Base-by-base conservation (phyloP, 2,888 invertebrate species). In the Eupithecia tripunctaria region DNA sequence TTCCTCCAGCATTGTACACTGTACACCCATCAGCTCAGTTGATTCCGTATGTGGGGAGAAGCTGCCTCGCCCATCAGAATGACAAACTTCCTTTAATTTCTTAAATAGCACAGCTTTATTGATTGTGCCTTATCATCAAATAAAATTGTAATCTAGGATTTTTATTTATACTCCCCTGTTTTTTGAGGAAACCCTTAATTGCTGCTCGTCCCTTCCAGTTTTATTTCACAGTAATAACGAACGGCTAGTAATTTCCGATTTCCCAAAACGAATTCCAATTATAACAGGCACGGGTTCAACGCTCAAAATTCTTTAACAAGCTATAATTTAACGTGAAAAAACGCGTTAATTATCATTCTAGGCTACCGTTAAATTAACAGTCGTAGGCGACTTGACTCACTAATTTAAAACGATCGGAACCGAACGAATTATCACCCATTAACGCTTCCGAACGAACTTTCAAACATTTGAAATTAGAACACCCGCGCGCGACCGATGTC, bases 351-450 rank as follows among this genome's bases (percentile, higher is more conserved):
- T 91, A 80, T 78, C 81, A 84, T 89, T 89, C 91, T 92, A 91
- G 91, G 91, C 86, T 89, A 87, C 79, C 78, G 87, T 83, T 81
- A 88, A 89, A 91, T 92, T 92, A 91, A 87, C 91, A 82, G 79
- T 81, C 84, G 89, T 85, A 84, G 88, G 90, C 89, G 89, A 76
- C 78, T 64, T 91, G 91, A 91, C 82, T 91, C 92, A 92, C 86
- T 86, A 83, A 85, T 87, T 90, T 86, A 87, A 43, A 86, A 82
- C 87, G 84, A 85, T 86, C 84, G 78, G 68, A 80, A 79, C 78
- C 82, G 80, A 85, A 86, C 85, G 83, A 88, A 91, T 90, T 90
- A 90, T 84, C 90, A 85, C 89, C 82, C 79, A 86, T 89, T 88
- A 89, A 85, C 84, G 84, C 83, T 79, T 80, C 80, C 78, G 78